Base-by-base conservation (phyloP, 2,797 vertebrate genomes). In the Xiphophorus birchmanni region DNA sequence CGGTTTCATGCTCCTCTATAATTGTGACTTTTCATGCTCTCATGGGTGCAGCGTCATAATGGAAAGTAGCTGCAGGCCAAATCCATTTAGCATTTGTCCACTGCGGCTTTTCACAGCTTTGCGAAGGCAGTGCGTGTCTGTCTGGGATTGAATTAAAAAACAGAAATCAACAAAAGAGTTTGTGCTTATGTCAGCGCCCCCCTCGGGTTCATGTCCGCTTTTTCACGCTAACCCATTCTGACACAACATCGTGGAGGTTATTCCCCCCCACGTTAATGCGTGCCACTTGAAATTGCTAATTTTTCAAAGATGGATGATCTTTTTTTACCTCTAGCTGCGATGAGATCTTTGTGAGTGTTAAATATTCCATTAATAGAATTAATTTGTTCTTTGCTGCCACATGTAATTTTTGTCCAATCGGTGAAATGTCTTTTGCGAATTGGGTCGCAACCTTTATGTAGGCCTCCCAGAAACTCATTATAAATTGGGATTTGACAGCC, bases 361-460 rank as follows among this genome's bases (percentile, higher is more conserved):
- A 93, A 93, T 94, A 94, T 93, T 95, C 90, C 88, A 91, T 94
- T 94, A 93, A 90, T 92, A 89, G 84, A 93, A 92, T 91, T 85
- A 92, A 94, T 95, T 90, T 93, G 88, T 91, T 89, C 90, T 88
- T 84, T 79, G 84, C 92, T 93, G 93, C 90, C 94, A 92, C 90
- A 92, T 92, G 86, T 88, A 80, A 93, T 94, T 91, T 92, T 80
- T 91, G 83, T 94, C 91, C 84, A 88, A 84, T 90, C 87, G 81
- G 80, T 79, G 85, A 87, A 85, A 90, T 88, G 86, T 89, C 86
- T 86, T 80, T 65, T 56, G 83, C 71, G 82, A 88, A 83, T 88
- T 74, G 86, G 91, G 90, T 92, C 88, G 74, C 78, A 82, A 90
- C 91, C 92, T 94, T 91, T 89, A 80, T 92, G 91, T 92, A 92